These are phyloP conservation scores for Melanocharis versteri DNA, from an alignment of 2,113 vertebrate genomes.

Conservation along the genomic window DNA sequence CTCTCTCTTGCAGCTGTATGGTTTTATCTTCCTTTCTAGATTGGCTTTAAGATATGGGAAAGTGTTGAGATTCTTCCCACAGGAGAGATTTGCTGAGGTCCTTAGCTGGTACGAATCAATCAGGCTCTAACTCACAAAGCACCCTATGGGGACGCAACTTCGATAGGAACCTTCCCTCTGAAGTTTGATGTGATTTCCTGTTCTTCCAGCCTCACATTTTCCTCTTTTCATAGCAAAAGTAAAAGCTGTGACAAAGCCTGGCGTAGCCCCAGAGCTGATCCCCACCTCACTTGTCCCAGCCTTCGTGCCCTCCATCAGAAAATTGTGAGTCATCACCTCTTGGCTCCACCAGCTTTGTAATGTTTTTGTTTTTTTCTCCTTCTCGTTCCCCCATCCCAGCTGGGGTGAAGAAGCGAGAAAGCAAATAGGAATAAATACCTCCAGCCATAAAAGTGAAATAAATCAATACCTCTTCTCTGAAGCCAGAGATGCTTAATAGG, in stretches of 20 bases:
- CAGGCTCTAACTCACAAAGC: constrained; percentile 37
- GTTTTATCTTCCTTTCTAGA: constrained; percentile 30
- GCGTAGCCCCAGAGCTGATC: background rate
- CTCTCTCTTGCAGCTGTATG: background rate
- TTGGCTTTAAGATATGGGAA: background rate
- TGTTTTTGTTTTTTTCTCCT: background rate
- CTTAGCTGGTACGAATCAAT: constrained; percentile 48
- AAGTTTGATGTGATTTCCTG: constrained; percentile 32
- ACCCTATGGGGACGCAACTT: constrained; percentile 28
- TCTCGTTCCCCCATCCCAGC: background rate
- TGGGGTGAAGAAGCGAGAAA: constrained; percentile 35
- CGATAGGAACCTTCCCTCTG: background rate
- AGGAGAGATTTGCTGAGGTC: constrained; percentile 47
- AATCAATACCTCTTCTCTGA: constrained; percentile 68
- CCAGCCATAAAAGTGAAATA: constrained; percentile 66
- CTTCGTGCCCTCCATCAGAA: background rate
- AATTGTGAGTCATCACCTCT: constrained; percentile 24
- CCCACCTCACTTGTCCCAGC: background rate
- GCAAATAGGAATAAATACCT: constrained; percentile 69
- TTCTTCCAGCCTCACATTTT: background rate
- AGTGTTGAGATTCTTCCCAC: background rate
- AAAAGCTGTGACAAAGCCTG: background rate
- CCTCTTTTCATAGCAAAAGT: background rate
- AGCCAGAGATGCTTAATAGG: constrained; percentile 70
- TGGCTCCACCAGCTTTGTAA: background rate